These are phyloP conservation scores for Lytechinus variegatus DNA, from an alignment of 35 echinoderm and acorn worm species.

Conservation along the genomic window DNA sequence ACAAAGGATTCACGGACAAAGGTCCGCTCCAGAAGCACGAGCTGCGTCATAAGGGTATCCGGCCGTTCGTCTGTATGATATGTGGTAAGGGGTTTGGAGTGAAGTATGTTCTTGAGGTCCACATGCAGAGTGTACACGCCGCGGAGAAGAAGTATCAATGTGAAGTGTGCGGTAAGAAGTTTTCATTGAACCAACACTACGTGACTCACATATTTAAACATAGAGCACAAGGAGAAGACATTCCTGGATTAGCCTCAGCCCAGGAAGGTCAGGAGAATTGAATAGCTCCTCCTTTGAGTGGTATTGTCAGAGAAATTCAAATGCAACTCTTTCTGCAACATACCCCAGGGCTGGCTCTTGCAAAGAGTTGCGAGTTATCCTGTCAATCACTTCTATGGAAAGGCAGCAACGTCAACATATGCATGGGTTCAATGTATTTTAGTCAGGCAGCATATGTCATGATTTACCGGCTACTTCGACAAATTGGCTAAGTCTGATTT, in stretches of 20 bases:
- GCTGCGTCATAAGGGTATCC: constrained; percentile 53
- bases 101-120: constrained; percentile 32
- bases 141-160: constrained; percentile 44
- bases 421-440: too few relatives aligned
- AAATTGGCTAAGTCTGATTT: too few relatives aligned
- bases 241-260: background rate
- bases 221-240: constrained; percentile 18
- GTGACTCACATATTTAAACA: constrained; percentile 34
- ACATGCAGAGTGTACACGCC: constrained; percentile 34
- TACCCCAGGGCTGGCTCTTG: too few relatives aligned
- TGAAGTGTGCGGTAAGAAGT: constrained; percentile 48
- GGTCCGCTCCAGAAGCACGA: constrained; percentile 45
- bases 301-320: too few relatives aligned
- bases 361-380: too few relatives aligned
- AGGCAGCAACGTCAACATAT: too few relatives aligned
- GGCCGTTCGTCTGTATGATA: constrained; percentile 44
- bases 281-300: too few relatives aligned
- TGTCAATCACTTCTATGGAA: too few relatives aligned
- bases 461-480: too few relatives aligned
- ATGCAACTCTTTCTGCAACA: too few relatives aligned
- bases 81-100: constrained; percentile 51
- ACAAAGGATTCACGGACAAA: constrained; percentile 49
- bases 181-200: constrained; percentile 29
- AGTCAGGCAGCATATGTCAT: too few relatives aligned
- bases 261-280: background rate